Conservation (phyloP, 2,888 invertebrate species). For the Pachycephus smyrnensis region DNA sequence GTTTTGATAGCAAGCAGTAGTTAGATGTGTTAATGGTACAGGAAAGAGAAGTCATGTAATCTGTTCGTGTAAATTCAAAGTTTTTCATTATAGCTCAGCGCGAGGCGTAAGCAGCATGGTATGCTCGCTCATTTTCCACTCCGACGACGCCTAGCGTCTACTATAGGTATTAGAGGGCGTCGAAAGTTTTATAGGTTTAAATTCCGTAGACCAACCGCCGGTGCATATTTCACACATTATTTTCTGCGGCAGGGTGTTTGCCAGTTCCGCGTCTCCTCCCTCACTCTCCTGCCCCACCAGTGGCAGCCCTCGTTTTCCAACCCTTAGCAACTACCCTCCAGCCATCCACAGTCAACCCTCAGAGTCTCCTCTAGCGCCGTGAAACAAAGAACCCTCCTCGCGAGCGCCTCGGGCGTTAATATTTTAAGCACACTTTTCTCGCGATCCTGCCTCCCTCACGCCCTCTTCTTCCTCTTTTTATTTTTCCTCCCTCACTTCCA, state of each 20-base stretch:
- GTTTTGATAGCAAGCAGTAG: not conserved
- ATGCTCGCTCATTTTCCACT: slow-evolving; percentile 29
- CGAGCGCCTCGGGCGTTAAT: slow-evolving; percentile 65
- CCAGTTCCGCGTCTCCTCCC: slow-evolving; percentile 45
- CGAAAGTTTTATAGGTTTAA: slow-evolving; percentile 50
- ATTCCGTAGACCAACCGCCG: slow-evolving; percentile 53
- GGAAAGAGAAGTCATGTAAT: slow-evolving; percentile 40
- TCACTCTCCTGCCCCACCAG: slow-evolving; percentile 27
- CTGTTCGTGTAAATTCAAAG: slow-evolving; percentile 65
- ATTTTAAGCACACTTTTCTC: slow-evolving; percentile 67
- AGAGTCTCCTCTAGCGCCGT: slow-evolving; percentile 28
- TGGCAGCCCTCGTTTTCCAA: slow-evolving; percentile 22
- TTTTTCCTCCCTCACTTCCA: slow-evolving; percentile 19
- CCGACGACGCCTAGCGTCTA: slow-evolving; percentile 20
- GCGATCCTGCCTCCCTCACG: slow-evolving; percentile 17
- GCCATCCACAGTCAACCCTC: slow-evolving; percentile 13
- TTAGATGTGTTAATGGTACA: not conserved
- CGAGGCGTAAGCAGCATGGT: not conserved
- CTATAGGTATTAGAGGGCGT: not conserved
- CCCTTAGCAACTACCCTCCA: slow-evolving; percentile 13
- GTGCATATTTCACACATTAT: slow-evolving; percentile 67
- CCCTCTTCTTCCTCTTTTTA: slow-evolving; percentile 19
- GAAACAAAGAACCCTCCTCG: slow-evolving; percentile 62
- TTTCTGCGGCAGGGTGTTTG: slow-evolving; percentile 64
- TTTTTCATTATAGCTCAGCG: slow-evolving; percentile 62